Conservation (phyloP, 2,888 invertebrate species). For the Diarsia rubi region DNA sequence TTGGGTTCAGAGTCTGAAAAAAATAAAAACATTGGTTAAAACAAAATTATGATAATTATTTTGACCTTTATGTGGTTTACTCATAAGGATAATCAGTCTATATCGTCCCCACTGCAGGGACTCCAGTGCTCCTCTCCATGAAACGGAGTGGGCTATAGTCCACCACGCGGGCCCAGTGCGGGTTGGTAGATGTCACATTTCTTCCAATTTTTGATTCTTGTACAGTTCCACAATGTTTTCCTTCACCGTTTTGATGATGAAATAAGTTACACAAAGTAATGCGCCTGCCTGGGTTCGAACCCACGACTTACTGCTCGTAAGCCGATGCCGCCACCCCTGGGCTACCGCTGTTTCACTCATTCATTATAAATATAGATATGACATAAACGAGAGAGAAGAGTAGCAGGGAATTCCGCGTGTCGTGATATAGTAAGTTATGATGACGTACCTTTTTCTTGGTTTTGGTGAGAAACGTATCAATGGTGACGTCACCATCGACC, state of each 20-base stretch:
- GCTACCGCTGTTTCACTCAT: not conserved
- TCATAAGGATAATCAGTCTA: not conserved
- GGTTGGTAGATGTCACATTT: too few species aligned
- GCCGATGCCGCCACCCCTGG: too few species aligned
- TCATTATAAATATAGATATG: not conserved
- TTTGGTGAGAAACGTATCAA: conserved; percentile 98
- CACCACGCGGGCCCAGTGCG: too few species aligned
- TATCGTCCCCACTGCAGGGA: too few species aligned
- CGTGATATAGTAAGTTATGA: not conserved
- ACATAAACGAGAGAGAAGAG: not conserved
- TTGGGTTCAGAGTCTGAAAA: conserved; percentile 97
- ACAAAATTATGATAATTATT: not conserved
- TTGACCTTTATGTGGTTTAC: not conserved
- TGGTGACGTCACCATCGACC: conserved; percentile 95
- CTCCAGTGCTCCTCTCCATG: too few species aligned
- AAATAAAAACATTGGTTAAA: not conserved
- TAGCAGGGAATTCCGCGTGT: not conserved
- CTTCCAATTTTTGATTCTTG: too few species aligned
- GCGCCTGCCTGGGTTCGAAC: too few species aligned
- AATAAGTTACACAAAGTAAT: too few species aligned
- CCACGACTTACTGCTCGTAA: too few species aligned
- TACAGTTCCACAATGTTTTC: too few species aligned
- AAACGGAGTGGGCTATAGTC: too few species aligned
- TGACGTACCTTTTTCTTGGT: conserved; percentile 97
- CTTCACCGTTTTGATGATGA: too few species aligned